Conservation (phyloP, 2,113 vertebrate genomes). For the Empidonax alnorum region DNA sequence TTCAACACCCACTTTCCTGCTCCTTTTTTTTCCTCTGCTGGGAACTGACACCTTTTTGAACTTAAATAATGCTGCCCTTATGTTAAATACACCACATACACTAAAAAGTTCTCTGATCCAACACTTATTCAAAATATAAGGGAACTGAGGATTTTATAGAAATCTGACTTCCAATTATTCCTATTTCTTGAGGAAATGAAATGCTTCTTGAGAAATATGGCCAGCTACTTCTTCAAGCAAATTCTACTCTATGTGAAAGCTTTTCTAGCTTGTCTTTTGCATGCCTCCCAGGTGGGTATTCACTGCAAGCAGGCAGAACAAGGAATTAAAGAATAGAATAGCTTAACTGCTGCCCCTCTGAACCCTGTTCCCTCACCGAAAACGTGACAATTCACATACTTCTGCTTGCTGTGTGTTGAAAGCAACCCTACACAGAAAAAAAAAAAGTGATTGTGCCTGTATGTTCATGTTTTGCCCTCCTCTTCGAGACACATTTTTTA, state of each 20-base stretch:
- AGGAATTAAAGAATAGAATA: not conserved
- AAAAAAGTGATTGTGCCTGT: not conserved
- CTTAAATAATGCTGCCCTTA: not conserved
- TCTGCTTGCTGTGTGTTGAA: not conserved
- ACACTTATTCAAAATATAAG: not conserved
- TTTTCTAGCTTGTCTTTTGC: not conserved
- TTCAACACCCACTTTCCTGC: not conserved
- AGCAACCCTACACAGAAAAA: not conserved
- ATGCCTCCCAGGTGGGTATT: not conserved
- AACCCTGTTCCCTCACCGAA: not conserved
- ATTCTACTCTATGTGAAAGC: not conserved
- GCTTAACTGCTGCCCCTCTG: not conserved
- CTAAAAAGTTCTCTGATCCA: not conserved
- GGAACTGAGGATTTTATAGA: not conserved
- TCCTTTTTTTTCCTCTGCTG: not conserved
- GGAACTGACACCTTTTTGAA: not conserved
- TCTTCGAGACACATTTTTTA: not conserved
- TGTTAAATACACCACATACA: not conserved
- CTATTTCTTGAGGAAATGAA: not conserved
- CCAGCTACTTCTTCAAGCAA: not conserved
- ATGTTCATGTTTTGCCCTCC: not conserved
- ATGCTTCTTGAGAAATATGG: not conserved
- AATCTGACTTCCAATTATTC: not conserved
- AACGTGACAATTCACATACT: not conserved
- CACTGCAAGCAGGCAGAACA: not conserved